Percentiles rank a stretch among this genome's conserved stretches.
Conservation (phyloP, 2,113 vertebrate genomes). For the Malurus alboscapulatus region DNA sequence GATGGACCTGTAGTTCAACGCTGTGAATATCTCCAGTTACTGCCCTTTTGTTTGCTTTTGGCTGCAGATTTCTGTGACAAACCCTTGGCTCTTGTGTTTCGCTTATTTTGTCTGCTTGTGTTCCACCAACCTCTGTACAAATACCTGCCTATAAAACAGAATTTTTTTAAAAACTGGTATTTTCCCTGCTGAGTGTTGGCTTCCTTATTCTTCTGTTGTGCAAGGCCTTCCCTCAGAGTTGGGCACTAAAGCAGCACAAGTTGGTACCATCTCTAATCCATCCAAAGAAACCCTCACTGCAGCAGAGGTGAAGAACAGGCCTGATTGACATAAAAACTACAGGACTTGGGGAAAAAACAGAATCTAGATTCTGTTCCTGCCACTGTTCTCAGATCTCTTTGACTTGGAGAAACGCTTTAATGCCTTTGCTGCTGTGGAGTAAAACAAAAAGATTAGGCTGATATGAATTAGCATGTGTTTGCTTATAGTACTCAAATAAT, state of each 20-base stretch:
- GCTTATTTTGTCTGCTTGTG: not conserved
- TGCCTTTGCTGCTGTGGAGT: not conserved
- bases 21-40: constrained; percentile 25
- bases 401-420: not conserved
- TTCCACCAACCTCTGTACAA: constrained; percentile 30
- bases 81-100: constrained; percentile 16
- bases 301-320: not conserved
- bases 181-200: constrained; percentile 5
- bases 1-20: not conserved
- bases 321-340: not conserved
- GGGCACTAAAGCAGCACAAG: not conserved
- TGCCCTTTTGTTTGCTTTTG: constrained; percentile 6
- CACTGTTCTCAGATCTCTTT: not conserved
- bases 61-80: constrained; percentile 18
- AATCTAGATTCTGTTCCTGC: not conserved
- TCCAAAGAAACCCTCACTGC: not conserved
- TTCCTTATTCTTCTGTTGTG: not conserved
- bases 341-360: not conserved
- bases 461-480: not conserved
- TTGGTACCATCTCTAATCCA: not conserved
- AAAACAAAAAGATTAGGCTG: not conserved
- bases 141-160: constrained; percentile 42
- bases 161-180: constrained; percentile 9
- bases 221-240: not conserved
- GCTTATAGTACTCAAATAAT: not conserved